Base-by-base conservation (phyloP, 2,888 invertebrate genomes). In the Hirtodrosophila confusa region DNA sequence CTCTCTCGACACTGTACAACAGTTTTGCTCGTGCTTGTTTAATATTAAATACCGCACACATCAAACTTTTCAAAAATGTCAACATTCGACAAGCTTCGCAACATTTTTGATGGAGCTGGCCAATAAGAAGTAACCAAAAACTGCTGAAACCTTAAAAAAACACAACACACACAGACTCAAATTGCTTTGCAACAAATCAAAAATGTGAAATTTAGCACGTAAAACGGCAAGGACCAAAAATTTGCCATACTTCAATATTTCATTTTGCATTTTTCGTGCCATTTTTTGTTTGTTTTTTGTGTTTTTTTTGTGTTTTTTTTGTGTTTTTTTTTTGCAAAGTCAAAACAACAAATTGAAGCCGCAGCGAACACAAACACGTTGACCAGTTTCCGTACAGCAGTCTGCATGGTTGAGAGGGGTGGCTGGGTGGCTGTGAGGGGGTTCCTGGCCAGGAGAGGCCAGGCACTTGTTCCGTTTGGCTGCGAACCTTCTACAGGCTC, bases 181-280 rank as follows among this genome's bases (percentile, higher is more conserved):
- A 69, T 70, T 62, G 84, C 83, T 79, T 72, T 47, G 80, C 58
- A 80, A 84, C 79, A 85, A 78, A 82, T 73, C 73, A 67, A 58
- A 78, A 74, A 85, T 67, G 71, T 54, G 40, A 72, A 65, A 72
- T 55, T 41, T 53, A 61, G 57, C 66, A 53, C 39, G 45, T 67
- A 69, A 66, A 61, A 45, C 51, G 40, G 60, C 54, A 51, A 41
- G 45, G 39, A 48, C 31, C 37, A 58, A 48, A 31, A 47, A 54
- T 56, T 49, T 58, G 17, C 55, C 10, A 49, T 43, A 12, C 68
- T 68, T 68, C 44, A 72, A 54, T 69, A 65, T 58, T 56, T 58
- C 7, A 39, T 35, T 57, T 68, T 73, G 40, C 24, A 54, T 36
- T 47, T 48, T 56, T 36, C 24, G 37, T 51, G 45, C 17, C 35